phyloP scores from a whole-genome alignment of 2,888 invertebrate species.

The Gibbula magus region DNA sequence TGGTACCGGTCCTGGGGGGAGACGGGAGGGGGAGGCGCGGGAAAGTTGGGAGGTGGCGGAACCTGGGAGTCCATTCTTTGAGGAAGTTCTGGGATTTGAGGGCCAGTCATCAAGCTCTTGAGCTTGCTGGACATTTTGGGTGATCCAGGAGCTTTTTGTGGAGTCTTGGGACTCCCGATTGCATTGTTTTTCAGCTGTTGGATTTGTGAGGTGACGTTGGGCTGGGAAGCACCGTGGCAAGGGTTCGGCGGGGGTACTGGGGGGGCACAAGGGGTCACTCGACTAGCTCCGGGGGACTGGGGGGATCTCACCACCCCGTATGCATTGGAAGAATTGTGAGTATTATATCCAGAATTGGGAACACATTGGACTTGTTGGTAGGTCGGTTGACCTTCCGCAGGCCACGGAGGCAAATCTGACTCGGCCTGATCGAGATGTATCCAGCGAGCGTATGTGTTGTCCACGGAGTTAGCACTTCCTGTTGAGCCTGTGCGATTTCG shows the following conservation, averaged over 20 bases:
- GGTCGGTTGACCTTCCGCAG: background rate
- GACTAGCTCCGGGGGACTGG: background rate
- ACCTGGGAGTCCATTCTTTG: conserved; percentile 20
- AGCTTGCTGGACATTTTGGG: background rate
- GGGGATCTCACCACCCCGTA: background rate
- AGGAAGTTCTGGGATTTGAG: conserved; percentile 19
- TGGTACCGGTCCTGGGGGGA: conserved; percentile 46
- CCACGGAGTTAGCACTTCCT: conserved; percentile 1
- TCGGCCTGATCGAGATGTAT: background rate
- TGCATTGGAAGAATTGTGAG: background rate
- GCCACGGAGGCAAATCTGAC: background rate
- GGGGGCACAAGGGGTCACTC: background rate
- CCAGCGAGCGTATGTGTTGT: conserved; percentile 9
- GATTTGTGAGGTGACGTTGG: background rate
- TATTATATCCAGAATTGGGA: background rate
- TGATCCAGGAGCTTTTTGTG: background rate
- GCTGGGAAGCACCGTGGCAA: background rate
- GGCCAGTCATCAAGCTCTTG: conserved; percentile 13
- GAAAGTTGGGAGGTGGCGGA: conserved; percentile 48
- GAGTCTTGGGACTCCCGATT: background rate
- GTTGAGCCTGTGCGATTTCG: conserved; percentile 9
- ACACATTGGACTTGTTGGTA: conserved; percentile 16
- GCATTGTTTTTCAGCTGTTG: conserved; percentile 19
- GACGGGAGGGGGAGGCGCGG: conserved; percentile 50
- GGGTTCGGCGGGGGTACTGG: background rate